These are phyloP conservation scores for Pelobates fuscus DNA, from an alignment of 2,113 vertebrate genomes.

Conservation along the genomic window DNA sequence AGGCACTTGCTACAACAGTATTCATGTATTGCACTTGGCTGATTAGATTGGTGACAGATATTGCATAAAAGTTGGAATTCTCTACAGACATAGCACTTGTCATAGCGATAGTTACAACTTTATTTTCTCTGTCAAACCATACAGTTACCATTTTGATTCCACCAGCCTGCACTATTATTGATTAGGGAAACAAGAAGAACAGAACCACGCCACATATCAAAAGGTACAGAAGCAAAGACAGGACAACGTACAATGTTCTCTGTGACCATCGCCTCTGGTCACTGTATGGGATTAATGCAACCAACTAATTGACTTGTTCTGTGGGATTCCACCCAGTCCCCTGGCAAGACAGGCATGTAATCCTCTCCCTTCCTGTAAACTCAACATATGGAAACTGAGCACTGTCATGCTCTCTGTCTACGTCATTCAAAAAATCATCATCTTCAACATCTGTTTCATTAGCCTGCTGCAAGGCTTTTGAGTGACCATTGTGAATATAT, in stretches of 20 bases:
- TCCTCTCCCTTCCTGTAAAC: conserved; percentile 87
- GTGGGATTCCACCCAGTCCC: conserved; percentile 87
- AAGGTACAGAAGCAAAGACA: conserved; percentile 86
- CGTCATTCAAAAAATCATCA: conserved; percentile 64
- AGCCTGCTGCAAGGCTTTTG: conserved; percentile 17
- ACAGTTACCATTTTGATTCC: conserved; percentile 84
- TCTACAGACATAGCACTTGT: conserved; percentile 85
- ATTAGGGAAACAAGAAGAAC: conserved; percentile 91
- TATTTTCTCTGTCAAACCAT: conserved; percentile 74
- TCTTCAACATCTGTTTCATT: conserved; percentile 48
- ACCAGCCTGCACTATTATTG: conserved; percentile 76
- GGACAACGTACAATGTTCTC: conserved; percentile 89
- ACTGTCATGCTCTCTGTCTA: conserved; percentile 77
- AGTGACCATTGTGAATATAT: rapidly evolving
- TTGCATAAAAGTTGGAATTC: conserved; percentile 90
- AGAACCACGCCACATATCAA: conserved; percentile 77
- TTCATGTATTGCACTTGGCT: conserved; percentile 95
- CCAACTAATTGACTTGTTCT: conserved; percentile 91
- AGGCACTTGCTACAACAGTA: too few relatives aligned
- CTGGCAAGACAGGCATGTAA: conserved; percentile 91
- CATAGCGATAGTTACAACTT: conserved; percentile 78
- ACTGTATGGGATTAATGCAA: conserved; percentile 91
- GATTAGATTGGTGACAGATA: conserved; percentile 81
- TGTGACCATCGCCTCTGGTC: conserved; percentile 89
- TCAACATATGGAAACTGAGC: conserved; percentile 90